Base-by-base conservation (phyloP, 2,797 vertebrate genomes). In the Oophaga sylvatica region DNA sequence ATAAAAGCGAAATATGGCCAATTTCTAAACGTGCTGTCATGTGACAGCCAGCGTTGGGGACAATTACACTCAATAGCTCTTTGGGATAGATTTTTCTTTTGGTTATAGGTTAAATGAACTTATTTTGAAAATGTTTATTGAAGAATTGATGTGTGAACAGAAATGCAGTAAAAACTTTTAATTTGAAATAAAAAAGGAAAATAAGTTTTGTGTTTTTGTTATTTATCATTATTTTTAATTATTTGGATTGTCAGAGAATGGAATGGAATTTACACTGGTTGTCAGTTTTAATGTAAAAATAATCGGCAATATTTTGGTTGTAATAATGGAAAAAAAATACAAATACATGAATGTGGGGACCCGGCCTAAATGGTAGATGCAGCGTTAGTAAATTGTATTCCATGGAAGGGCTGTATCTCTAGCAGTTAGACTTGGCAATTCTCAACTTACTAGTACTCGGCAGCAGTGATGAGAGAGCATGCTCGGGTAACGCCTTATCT, bases 111-210 rank as follows among this genome's bases (percentile, higher is more conserved):
- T 73, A 60, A 83, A 73, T 13, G 70, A 59, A 85, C n/a, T 78
- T 86, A 70, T 83, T 86, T 89, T 82, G 16, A 35, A 88, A 48
- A 82, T 89, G 83, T 89, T 89, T 78, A 78, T 71, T 82, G 41
- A 76, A 85, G 31, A 82, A 77, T 79, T 83, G 56, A 65, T 70
- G 45, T 88, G 70, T 84, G 70, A 81, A 81, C 26, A 85, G 83
- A 84, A 80, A 68, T 89, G 84, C 87, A 86, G 87, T 89, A 81
- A 85, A 86, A 85, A 85, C 71, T 70, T 82, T 85, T 86, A 85
- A 73, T 89, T 89, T 86, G 71, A 89, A 89, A 89, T 89, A 86
- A 89, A 89, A 83, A 81, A 31, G 63, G 20, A n/a, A 57, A 17
- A 59, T 70, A 81, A 67, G 29, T n/a, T 20, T 29, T 16, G 20